Evolutionary conservation across 2,113 vertebrate genomes (phyloP).

Genomic region (Heterochromis multidens): DNA sequence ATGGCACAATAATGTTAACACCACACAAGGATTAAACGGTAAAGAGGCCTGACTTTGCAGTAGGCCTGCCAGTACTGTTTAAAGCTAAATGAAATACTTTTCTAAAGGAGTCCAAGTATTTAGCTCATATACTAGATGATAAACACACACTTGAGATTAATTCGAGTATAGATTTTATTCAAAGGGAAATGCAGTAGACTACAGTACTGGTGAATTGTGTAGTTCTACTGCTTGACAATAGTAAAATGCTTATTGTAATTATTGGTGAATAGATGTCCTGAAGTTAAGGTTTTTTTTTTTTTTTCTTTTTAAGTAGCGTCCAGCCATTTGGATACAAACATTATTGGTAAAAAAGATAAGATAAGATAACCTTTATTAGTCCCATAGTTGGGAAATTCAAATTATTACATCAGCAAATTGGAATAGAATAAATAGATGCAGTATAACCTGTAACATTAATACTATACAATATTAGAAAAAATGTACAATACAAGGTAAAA

Average conservation of each 20-base stretch:
- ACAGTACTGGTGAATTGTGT: not conserved
- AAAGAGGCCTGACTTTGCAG: not conserved
- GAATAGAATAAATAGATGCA: not conserved
- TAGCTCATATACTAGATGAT: not conserved
- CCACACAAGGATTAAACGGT: not conserved
- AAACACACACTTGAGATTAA: not conserved
- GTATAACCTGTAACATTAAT: not conserved
- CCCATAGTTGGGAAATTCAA: not conserved
- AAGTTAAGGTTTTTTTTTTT: too few species aligned
- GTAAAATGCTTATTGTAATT: not conserved
- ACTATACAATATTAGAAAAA: not conserved
- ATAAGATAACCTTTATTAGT: not conserved
- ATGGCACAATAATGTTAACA: not conserved
- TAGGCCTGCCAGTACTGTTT: not conserved
- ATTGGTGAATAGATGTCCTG: not conserved
- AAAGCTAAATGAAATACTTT: not conserved
- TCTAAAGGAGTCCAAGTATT: not conserved
- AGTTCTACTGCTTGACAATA: too few species aligned
- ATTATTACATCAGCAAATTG: not conserved
- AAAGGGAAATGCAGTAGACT: not conserved
- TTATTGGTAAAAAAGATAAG: constrained; percentile 25
- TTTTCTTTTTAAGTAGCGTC: not conserved
- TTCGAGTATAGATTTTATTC: not conserved
- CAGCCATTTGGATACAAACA: constrained; percentile 65
- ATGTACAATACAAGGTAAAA: not conserved